A percentile compares a stretch with the other conserved stretches of the same genome.
phyloP scores from a whole-genome alignment of 2,113 vertebrate species.

The Anas platyrhynchos region DNA sequence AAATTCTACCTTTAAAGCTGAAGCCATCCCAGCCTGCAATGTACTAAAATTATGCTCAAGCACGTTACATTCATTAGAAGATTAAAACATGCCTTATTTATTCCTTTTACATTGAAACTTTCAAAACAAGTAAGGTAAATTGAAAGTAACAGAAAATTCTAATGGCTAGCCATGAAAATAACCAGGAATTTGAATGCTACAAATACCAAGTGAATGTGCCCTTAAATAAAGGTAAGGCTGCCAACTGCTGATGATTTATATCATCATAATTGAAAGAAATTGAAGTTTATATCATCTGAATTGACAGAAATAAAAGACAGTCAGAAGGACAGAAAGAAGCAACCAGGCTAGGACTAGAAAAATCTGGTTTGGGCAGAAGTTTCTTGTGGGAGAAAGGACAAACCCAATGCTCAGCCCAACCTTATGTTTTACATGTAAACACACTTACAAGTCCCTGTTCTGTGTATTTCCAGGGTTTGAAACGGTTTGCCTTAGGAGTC shows the following conservation, averaged over 20 bases:
- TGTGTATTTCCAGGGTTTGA: too few relatives aligned
- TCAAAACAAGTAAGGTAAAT: not conserved
- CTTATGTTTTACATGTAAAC: not conserved
- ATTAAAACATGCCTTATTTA: not conserved
- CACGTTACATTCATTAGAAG: not conserved
- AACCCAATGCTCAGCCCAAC: not conserved
- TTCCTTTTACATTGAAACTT: not conserved
- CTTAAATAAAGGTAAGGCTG: not conserved
- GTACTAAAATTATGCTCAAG: not conserved
- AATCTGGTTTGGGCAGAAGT: not conserved
- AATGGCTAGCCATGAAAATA: not conserved
- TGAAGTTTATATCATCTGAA: too few relatives aligned
- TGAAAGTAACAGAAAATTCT: not conserved
- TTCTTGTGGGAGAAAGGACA: not conserved
- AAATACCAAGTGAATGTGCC: not conserved
- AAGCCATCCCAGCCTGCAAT: not conserved
- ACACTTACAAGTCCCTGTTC: rapidly evolving
- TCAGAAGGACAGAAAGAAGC: not conserved
- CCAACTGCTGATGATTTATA: not conserved
- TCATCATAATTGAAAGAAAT: too few relatives aligned
- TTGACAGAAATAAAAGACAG: not conserved
- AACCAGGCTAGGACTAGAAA: not conserved
- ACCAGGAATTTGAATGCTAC: not conserved
- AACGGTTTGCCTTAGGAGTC: not conserved
- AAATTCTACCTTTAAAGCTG: not conserved